Evolutionary conservation across 2,888 invertebrate genomes (phyloP).

Genomic region (Agriopis marginaria): DNA sequence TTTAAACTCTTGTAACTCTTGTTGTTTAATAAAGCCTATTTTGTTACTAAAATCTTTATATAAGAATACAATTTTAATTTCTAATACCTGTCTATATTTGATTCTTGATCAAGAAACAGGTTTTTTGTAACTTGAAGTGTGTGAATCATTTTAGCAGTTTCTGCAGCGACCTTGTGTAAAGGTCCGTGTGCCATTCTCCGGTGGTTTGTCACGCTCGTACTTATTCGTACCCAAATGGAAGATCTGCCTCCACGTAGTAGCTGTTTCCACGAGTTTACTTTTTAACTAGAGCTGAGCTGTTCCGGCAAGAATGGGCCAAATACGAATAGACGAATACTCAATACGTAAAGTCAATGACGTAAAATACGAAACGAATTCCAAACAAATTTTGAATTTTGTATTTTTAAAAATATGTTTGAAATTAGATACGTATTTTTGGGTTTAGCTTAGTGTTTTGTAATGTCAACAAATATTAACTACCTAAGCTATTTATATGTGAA

Average conservation of each 20-base stretch:
- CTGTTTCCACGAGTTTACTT: conserved; percentile 1
- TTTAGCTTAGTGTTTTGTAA: too few species aligned
- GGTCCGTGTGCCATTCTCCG: conserved; percentile 75
- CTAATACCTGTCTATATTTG: background rate
- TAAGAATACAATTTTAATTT: too few species aligned
- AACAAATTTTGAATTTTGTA: too few species aligned
- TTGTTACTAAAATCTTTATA: conserved; percentile 1
- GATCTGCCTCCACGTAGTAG: background rate
- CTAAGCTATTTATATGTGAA: too few species aligned
- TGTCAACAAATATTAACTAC: too few species aligned
- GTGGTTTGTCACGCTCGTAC: conserved; percentile 65
- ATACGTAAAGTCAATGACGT: too few species aligned
- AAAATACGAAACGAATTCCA: too few species aligned
- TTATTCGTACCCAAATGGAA: background rate
- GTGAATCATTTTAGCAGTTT: conserved; percentile 50
- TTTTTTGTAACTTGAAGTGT: conserved; percentile 32
- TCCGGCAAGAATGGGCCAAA: too few species aligned
- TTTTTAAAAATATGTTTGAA: too few species aligned
- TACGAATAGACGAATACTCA: too few species aligned
- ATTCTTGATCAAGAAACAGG: conserved; percentile 31
- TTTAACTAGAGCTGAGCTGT: too few species aligned
- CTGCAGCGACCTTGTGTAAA: conserved; percentile 71
- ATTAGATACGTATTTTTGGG: too few species aligned
- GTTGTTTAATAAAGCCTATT: background rate
- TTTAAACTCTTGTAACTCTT: conserved; percentile 1